A percentile compares a stretch with the other conserved stretches of the same genome.
Evolutionary conservation across 2,113 vertebrate genomes (phyloP).

Genomic region (Odocoileus hemionus): DNA sequence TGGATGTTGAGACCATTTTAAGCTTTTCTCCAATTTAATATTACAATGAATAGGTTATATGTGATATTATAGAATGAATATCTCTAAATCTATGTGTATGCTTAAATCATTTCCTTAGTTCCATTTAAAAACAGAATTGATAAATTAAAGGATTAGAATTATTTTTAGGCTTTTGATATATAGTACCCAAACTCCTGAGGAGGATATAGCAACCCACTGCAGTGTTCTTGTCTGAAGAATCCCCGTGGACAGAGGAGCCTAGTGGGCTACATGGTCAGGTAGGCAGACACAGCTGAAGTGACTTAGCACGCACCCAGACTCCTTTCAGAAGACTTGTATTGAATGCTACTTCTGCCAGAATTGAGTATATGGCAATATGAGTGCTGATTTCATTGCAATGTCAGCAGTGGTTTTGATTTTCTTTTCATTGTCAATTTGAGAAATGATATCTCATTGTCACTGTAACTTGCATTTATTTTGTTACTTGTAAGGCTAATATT

Average conservation of each 20-base stretch:
- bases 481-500: not conserved
- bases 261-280: not conserved
- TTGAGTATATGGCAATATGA: not conserved
- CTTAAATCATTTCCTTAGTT: not conserved
- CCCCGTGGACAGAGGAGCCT: not conserved
- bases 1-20: not conserved
- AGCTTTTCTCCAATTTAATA: not conserved
- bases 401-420: not conserved
- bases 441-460: not conserved
- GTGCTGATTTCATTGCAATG: not conserved
- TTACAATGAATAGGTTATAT: not conserved
- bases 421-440: not conserved
- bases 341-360: not conserved
- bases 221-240: not conserved
- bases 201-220: not conserved
- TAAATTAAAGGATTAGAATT: not conserved
- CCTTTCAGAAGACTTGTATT: not conserved
- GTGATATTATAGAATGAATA: not conserved
- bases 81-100: not conserved
- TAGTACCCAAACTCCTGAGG: not conserved
- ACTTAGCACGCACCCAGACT: accelerated
- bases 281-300: not conserved
- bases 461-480: not conserved
- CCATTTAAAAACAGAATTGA: not conserved
- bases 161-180: not conserved